Base-by-base conservation (phyloP, 2,113 vertebrate genomes). In the Casuarius casuarius region DNA sequence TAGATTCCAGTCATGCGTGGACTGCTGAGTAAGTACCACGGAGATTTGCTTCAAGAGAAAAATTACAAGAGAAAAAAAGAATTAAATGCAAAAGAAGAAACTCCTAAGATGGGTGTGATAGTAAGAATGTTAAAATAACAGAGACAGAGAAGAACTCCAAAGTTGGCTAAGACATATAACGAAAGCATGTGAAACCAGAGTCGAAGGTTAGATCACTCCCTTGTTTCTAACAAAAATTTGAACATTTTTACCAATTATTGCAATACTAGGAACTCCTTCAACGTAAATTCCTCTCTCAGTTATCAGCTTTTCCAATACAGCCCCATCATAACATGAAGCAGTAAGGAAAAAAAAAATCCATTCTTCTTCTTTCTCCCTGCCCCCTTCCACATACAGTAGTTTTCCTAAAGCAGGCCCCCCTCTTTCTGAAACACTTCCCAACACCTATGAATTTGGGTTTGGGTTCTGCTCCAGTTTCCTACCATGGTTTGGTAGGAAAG, bases 91-190 rank as follows among this genome's bases (percentile, higher is more conserved):
- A 62, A 48, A 33, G 40, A 75, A 68, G 9, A 75, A 61, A 33
- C 44, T 46, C 44, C 20, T 42, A n/a, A 52, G 61, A 59, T 18
- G 25, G 15, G 25, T 22, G 33, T n/a, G 56, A 52, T 42, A 65
- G 25, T 23, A 74, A 21, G 46, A 38, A 38, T 38, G 38, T 38
- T 38, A 38, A 38, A 38, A 38, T 38, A 38, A 38, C 38, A 38
- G 38, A 38, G 38, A 38, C 38, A 38, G 38, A 38, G 38, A 38
- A 38, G 38, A 63, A 62, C 16, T 17, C 29, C 21, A 5, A 9
- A 29, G 17, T 22, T 51, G 87, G 59, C 12, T 71, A 10, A 6
- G 28, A 20, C 19, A 18, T 8, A 0, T 14, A 61, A 31, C 0
- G n/a, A 17, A 62, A 40, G 8, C 3, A 71, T 88, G 26, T 75